Conservation (phyloP, 2,797 vertebrate species). For the Micrastur ruficollis region DNA sequence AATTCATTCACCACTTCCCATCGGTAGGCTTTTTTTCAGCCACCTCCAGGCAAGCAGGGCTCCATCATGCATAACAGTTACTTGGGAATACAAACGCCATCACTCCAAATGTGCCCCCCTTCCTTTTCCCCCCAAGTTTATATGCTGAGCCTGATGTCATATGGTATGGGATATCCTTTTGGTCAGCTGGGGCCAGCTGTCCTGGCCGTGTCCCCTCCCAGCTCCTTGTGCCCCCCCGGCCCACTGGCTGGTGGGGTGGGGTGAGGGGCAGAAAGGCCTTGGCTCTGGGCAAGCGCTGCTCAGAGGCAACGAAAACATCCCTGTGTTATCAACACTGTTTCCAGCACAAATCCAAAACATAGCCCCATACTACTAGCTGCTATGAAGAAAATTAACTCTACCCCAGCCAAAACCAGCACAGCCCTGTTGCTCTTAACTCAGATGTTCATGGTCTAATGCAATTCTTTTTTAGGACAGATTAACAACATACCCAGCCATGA, state of each 20-base stretch:
- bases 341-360: neutral
- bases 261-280: neutral
- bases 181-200: neutral
- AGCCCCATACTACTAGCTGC: neutral
- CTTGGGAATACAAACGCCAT: neutral
- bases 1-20: rapidly evolving
- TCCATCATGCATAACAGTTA: neutral
- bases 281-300: neutral
- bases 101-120: rapidly evolving
- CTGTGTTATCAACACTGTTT: neutral
- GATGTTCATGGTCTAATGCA: neutral
- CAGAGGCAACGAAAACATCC: neutral
- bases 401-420: neutral
- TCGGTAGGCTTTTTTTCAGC: neutral
- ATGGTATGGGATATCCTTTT: no score
- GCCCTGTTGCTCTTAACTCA: neutral
- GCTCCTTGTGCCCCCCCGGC: neutral
- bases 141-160: no score
- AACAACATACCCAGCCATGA: neutral
- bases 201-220: neutral
- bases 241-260: neutral
- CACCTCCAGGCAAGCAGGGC: neutral
- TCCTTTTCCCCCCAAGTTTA: neutral
- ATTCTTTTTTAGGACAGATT: neutral
- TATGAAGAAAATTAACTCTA: neutral